phyloP scores from a whole-genome alignment of 2,888 invertebrate species.

The Autographa gamma region DNA sequence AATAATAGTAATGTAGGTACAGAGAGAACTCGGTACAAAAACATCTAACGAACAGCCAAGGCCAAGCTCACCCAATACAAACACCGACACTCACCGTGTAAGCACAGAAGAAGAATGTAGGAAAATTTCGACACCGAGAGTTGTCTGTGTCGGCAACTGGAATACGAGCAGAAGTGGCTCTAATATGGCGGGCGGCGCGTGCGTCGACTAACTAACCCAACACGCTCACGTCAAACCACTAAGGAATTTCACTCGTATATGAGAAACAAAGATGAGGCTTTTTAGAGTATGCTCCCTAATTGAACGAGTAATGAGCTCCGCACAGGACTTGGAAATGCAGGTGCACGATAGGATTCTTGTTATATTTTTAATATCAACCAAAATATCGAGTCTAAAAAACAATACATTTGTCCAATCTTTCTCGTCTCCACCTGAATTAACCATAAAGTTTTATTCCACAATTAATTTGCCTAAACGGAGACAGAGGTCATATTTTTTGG shows the following conservation, averaged over 20 bases:
- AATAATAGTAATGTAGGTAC: slow-evolving; percentile 41
- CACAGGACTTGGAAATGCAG: slow-evolving; percentile 38
- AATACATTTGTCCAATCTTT: too few species aligned
- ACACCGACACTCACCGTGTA: slow-evolving; percentile 42
- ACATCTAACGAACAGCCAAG: slow-evolving; percentile 58
- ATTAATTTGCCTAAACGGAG: not conserved
- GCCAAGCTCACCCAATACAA: slow-evolving; percentile 37
- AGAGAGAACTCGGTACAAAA: slow-evolving; percentile 50
- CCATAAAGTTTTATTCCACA: not conserved
- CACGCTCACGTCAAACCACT: slow-evolving; percentile 69
- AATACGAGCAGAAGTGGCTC: slow-evolving; percentile 52
- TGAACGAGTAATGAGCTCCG: slow-evolving; percentile 68
- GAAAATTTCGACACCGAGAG: slow-evolving; percentile 44
- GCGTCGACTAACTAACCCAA: slow-evolving; percentile 66
- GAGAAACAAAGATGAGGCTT: slow-evolving; percentile 74
- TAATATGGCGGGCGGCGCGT: slow-evolving; percentile 55
- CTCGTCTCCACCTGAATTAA: not conserved
- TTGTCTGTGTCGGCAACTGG: slow-evolving; percentile 44
- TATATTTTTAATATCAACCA: slow-evolving; percentile 9
- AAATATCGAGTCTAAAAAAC: not conserved
- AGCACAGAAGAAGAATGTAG: slow-evolving; percentile 33
- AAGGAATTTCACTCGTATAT: slow-evolving; percentile 77
- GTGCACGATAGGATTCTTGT: slow-evolving; percentile 26
- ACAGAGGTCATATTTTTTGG: not conserved
- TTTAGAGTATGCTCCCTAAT: slow-evolving; percentile 77